Evolutionary conservation across 2,888 invertebrate species (phyloP).

Genomic region (Coenonympha arcania): DNA sequence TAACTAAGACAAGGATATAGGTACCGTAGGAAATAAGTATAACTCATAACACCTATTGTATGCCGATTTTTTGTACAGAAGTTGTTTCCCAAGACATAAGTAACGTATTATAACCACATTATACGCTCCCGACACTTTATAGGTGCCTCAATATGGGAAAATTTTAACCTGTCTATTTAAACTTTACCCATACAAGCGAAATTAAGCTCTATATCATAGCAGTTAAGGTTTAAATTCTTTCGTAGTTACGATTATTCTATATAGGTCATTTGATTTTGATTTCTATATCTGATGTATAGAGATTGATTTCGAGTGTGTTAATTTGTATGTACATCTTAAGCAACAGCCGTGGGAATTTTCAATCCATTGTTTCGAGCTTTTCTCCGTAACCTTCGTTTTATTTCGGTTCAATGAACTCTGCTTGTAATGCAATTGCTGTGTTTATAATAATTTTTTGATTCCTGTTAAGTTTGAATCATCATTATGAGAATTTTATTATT

Average conservation of each 20-base stretch:
- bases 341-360: conserved; percentile 52
- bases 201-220: neutral
- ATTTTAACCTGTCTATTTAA: conserved; percentile 4
- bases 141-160: conserved; percentile 13
- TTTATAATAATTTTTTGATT: neutral
- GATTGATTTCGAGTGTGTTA: conserved; percentile 2
- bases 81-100: conserved; percentile 11
- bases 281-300: neutral
- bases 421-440: neutral
- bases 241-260: neutral
- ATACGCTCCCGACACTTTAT: conserved; percentile 6
- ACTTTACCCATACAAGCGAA: neutral
- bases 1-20: neutral
- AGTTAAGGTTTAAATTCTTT: neutral
- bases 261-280: conserved; percentile 2
- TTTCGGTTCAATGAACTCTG: conserved; percentile 48
- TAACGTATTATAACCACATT: conserved; percentile 16
- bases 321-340: conserved; percentile 30
- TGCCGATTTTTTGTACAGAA: neutral
- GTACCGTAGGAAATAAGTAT: neutral
- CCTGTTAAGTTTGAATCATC: too few species aligned
- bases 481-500: too few species aligned
- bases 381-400: conserved; percentile 52
- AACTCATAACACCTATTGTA: neutral
- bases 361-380: conserved; percentile 51